Evolutionary conservation across 2,113 vertebrate genomes (phyloP).

Genomic region (Aldabrachelys gigantea): DNA sequence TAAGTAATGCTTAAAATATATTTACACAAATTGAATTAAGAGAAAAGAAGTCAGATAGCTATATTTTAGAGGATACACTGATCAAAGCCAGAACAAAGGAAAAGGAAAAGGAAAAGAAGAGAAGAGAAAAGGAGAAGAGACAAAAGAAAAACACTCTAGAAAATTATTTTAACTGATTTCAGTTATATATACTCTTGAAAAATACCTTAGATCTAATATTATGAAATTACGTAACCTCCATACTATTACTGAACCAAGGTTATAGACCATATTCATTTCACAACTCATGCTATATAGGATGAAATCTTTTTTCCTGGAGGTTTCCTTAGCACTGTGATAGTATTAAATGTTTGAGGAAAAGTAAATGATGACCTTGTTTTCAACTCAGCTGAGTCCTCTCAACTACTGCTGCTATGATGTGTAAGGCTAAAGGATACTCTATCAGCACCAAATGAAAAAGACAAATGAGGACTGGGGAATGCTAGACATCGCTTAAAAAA

Average conservation of each 20-base stretch:
- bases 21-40: neutral
- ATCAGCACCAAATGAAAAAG: neutral
- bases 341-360: neutral
- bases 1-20: neutral
- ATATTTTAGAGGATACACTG: neutral
- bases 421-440: neutral
- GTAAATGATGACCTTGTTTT: neutral
- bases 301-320: neutral
- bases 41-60: neutral
- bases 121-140: no score
- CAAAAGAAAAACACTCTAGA: neutral
- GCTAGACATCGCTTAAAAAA: neutral
- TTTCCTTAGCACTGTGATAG: neutral
- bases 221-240: neutral
- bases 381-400: neutral
- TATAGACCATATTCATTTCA: neutral
- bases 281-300: neutral
- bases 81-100: no score
- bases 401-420: neutral
- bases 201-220: neutral
- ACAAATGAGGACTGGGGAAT: neutral
- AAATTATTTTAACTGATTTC: neutral
- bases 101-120: no score
- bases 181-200: neutral
- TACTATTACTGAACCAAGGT: neutral